Conservation (phyloP, 2,797 vertebrate genomes). For the Takifugu rubripes region DNA sequence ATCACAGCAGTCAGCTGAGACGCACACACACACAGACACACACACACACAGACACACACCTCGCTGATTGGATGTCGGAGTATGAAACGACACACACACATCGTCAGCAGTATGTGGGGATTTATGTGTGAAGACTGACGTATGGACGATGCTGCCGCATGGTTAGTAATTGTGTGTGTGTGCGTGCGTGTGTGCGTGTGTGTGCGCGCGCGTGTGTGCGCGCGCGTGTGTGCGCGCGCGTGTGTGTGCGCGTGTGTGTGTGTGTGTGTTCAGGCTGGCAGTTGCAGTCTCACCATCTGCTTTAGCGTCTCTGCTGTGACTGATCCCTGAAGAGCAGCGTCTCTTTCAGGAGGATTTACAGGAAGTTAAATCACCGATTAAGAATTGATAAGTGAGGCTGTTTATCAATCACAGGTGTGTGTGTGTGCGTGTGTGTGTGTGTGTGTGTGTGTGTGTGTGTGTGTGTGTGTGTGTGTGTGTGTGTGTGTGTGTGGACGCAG, state of each 20-base stretch:
- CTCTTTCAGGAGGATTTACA: too few species aligned
- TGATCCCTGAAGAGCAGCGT: too few species aligned
- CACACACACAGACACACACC: slow-evolving; percentile 19
- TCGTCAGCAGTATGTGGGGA: slow-evolving; percentile 32
- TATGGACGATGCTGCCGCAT: slow-evolving; percentile 76
- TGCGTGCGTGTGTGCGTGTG: slow-evolving; percentile 5
- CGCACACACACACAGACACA: slow-evolving; percentile 10
- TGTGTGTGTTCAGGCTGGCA: neutral
- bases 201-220: slow-evolving; percentile 1
- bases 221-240: neutral
- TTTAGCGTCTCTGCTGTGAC: too few species aligned
- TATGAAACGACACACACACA: slow-evolving; percentile 16
- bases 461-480: too few species aligned
- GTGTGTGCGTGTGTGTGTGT: too few species aligned
- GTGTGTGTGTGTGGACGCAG: too few species aligned
- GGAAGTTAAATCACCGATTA: too few species aligned
- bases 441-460: too few species aligned
- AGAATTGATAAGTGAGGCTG: too few species aligned
- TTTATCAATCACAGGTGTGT: too few species aligned
- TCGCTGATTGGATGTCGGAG: slow-evolving; percentile 16
- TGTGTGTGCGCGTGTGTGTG: neutral
- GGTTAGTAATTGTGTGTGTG: slow-evolving; percentile 52
- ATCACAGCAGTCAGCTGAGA: slow-evolving; percentile 35
- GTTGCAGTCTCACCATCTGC: neutral
- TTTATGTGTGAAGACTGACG: slow-evolving; percentile 58